Conservation (phyloP, 2,888 invertebrate species). For the Pasiphila rectangulata region DNA sequence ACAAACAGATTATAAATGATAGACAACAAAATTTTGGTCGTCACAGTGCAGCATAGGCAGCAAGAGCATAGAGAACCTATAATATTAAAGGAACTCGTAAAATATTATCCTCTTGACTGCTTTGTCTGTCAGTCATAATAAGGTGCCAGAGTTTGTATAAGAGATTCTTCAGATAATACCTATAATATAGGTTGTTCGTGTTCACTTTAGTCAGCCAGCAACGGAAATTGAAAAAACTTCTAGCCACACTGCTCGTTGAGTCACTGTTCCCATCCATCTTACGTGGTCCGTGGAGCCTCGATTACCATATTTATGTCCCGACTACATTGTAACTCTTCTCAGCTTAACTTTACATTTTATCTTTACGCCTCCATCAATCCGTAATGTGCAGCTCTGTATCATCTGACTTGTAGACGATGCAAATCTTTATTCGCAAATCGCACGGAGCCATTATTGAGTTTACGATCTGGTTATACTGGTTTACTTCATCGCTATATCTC, state of each 20-base stretch:
- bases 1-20: no score
- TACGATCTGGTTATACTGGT: neutral
- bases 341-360: slow-evolving; percentile 3
- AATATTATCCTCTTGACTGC: no score
- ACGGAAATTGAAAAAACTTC: neutral
- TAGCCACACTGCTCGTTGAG: neutral
- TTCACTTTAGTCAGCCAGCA: neutral
- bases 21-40: no score
- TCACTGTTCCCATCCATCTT: slow-evolving; percentile 1
- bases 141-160: no score
- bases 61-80: no score
- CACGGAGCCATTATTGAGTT: neutral
- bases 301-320: slow-evolving; percentile 17
- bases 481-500: no score
- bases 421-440: neutral
- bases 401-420: neutral
- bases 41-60: no score
- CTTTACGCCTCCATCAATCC: slow-evolving; percentile 6
- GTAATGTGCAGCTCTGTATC: slow-evolving; percentile 7
- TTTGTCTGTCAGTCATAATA: no score
- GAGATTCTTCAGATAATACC: no score
- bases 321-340: slow-evolving; percentile 4
- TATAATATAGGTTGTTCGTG: neutral
- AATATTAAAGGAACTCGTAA: no score
- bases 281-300: slow-evolving; percentile 10